These are phyloP conservation scores for Morelia viridis DNA, from an alignment of 2,797 vertebrate species.

Conservation along the genomic window DNA sequence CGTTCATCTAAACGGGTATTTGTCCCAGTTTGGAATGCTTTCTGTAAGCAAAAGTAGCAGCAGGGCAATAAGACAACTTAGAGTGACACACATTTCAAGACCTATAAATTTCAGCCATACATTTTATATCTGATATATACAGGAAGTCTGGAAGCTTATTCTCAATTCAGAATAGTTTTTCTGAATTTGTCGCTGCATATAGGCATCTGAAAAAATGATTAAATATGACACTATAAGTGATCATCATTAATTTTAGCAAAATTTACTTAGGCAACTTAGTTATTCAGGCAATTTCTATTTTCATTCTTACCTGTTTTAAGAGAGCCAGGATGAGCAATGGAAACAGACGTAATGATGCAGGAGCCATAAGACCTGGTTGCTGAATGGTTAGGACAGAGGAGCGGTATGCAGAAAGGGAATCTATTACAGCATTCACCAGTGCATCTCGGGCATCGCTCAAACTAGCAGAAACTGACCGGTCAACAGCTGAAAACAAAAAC, in stretches of 20 bases:
- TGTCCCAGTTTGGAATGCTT: constrained; percentile 91
- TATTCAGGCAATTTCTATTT: background rate
- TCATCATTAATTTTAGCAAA: background rate
- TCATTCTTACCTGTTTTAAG: constrained; percentile 86
- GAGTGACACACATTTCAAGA: background rate
- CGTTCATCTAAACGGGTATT: constrained; percentile 89
- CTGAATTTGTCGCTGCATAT: background rate
- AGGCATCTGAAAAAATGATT: background rate
- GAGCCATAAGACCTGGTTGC: constrained; percentile 89
- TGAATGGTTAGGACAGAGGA: constrained; percentile 85
- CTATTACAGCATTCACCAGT: constrained; percentile 90
- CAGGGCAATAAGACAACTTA: background rate
- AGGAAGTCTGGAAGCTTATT: background rate
- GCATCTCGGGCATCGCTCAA: constrained; percentile 92
- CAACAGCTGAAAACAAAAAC: constrained; percentile 78
- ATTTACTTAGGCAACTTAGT: background rate
- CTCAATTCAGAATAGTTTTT: background rate
- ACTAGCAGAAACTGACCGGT: constrained; percentile 86
- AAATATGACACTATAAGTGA: background rate
- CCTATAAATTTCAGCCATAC: background rate
- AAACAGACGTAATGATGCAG: constrained; percentile 86
- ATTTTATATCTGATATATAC: background rate
- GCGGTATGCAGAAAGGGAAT: constrained; percentile 87
- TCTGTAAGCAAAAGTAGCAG: constrained; percentile 72
- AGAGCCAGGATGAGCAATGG: constrained; percentile 89